Base-by-base conservation (phyloP, 2,113 vertebrate species). In the Phyllopteryx taeniolatus region DNA sequence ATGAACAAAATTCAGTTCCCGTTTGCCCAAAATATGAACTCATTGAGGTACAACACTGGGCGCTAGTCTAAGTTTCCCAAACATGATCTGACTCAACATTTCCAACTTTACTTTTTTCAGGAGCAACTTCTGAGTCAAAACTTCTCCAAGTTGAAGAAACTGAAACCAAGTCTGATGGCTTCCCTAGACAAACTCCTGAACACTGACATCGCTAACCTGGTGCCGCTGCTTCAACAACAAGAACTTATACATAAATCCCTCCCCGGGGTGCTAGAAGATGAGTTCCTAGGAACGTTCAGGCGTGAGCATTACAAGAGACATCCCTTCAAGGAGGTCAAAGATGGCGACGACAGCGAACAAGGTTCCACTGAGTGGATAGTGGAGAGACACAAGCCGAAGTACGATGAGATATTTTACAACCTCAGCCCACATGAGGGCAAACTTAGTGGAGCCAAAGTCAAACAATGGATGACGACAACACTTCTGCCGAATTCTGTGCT, bases 321-420 rank as follows among this genome's bases (percentile, higher is more conserved):
- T 46, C 90, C 90, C 0, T 92, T 93, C 77, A 81, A 84, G 59
- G 83, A 86, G 56, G 14, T 83, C 39, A 54, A 64, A 60, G 83
- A 85, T 0, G 68, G 82, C 5, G 88, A 87, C 12, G 83, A 88
- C 69, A 90, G 88, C 0, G 87, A 91, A 1, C 83, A 78, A 0
- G 91, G 93, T 12, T 91, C 88, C 0, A 91, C 91, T 1, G 93
- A 94, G 66, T 97, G 95, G 95, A 90, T 91, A 8, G 94, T 97
- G 72, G 94, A 92, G 67, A 95, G 92, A 81, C 94, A 94, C 88
- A 97, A 97, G 79, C 91, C 94, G 31, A 96, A 96, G 60, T 96
- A 96, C 0, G 95, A 97, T 5, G 95, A 97, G 87, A 96, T 97
- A 78, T 96, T 97, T 89, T 95, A 94, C 87, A 96, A 92, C 79